phyloP scores from a whole-genome alignment of 2,113 vertebrate genomes.

The Noctilio leporinus region DNA sequence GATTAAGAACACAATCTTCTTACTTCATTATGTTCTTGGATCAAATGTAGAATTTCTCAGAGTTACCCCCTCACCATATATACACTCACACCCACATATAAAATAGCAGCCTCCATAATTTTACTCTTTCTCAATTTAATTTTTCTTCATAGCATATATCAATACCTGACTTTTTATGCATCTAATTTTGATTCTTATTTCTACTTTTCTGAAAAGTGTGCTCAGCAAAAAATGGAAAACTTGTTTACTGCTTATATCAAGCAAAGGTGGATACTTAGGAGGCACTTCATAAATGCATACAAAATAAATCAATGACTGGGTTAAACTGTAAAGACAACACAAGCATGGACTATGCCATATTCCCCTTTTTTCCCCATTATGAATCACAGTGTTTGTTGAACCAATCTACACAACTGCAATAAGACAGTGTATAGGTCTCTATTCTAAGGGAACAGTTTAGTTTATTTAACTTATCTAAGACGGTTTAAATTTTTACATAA shows the following conservation, averaged over 20 bases:
- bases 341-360: neutral
- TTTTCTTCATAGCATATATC: neutral
- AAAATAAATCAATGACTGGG: neutral
- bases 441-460: neutral
- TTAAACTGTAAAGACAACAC: neutral
- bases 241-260: neutral
- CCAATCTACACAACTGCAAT: neutral
- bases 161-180: neutral
- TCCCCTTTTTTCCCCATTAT: neutral
- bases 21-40: neutral
- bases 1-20: neutral
- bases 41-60: neutral
- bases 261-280: neutral
- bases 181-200: neutral
- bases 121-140: neutral
- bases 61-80: neutral
- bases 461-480: conserved; percentile 19
- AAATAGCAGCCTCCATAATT: neutral
- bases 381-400: neutral
- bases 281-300: neutral
- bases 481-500: neutral
- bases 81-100: neutral
- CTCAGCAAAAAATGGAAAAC: neutral
- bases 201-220: neutral
- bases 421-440: neutral